Conservation (phyloP, 1,140 invertebrate species). For the Sesamia nonagrioides region DNA sequence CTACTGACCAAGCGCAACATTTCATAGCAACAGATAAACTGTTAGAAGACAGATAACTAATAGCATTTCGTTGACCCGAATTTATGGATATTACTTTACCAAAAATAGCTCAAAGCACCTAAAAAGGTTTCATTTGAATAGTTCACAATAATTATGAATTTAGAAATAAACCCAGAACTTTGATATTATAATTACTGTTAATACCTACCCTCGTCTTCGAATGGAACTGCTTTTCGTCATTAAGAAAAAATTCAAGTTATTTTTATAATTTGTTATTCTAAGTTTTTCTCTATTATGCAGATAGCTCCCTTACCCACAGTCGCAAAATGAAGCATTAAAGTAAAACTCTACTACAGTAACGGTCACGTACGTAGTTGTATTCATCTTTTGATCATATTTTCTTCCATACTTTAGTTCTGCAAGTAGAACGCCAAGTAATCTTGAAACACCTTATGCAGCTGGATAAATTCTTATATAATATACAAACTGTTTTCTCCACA, state of each 20-base stretch:
- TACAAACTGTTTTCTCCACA: slow-evolving; percentile 28
- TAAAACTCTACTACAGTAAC: neutral
- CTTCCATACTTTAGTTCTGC: slow-evolving; percentile 4
- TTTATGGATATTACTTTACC: too few species aligned
- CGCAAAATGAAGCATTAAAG: neutral
- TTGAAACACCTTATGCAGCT: neutral
- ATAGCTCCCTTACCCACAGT: neutral
- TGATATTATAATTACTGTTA: neutral
- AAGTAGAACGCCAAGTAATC: slow-evolving; percentile 28
- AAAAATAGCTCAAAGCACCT: too few species aligned
- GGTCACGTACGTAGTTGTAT: neutral
- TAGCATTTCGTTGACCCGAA: too few species aligned
- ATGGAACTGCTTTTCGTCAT: neutral
- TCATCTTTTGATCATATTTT: slow-evolving; percentile 27
- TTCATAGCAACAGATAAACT: too few species aligned
- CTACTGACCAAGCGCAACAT: too few species aligned
- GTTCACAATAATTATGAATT: too few species aligned
- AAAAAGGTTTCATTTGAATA: too few species aligned
- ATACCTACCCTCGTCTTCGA: neutral
- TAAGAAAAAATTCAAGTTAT: neutral
- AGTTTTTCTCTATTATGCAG: neutral
- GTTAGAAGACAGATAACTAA: too few species aligned
- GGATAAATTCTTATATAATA: neutral
- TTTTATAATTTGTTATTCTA: neutral
- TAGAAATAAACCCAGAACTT: too few species aligned